Base-by-base conservation (phyloP, 2,888 invertebrate species). In the Cryptocheilus praepositus region DNA sequence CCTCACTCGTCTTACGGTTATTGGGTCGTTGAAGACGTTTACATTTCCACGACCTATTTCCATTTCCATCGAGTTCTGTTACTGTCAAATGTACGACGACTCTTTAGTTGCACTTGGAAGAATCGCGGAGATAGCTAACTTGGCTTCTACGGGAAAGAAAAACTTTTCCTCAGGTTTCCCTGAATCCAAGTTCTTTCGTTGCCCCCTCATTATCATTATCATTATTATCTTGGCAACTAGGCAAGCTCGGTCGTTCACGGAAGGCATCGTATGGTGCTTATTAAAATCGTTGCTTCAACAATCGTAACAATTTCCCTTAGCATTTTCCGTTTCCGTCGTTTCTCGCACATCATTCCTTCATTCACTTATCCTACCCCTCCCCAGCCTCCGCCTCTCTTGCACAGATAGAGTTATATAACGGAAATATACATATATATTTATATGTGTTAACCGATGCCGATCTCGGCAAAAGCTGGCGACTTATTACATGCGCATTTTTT, bases 181-280 rank as follows among this genome's bases (percentile, higher is more conserved):
- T 11, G 36, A 36, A 36, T 36, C 4, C 1, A 36, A 36, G 11
- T 36, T 36, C 11, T 36, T 36, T 36, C 36, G 71, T 71, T 78
- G 71, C n/a, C n/a, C 43, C 13, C 49, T 73, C 73, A 36, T 71
- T 57, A 75, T 70, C 59, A 71, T 70, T 76, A 79, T 71, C 66
- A 52, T 73, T 54, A 60, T 68, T 64, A 66, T 66, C 74, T 72
- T 76, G 80, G 73, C 78, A 80, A 69, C 78, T 80, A 80, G 76
- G 82, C 88, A 88, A 88, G 88, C 88, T 88, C 88, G 88, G 88
- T 88, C 86, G 86, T 88, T 88, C 88, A 88, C 88, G 88, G 86
- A 87, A 88, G 88, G 88, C 88, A 88, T 88, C 88, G 88, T 88
- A 85, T 83, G 86, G 87, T 85, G 86, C 85, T 85, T 80, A 83